Evolutionary conservation across 2,888 invertebrate species (phyloP).

Genomic region (Platynereis dumerilii): DNA sequence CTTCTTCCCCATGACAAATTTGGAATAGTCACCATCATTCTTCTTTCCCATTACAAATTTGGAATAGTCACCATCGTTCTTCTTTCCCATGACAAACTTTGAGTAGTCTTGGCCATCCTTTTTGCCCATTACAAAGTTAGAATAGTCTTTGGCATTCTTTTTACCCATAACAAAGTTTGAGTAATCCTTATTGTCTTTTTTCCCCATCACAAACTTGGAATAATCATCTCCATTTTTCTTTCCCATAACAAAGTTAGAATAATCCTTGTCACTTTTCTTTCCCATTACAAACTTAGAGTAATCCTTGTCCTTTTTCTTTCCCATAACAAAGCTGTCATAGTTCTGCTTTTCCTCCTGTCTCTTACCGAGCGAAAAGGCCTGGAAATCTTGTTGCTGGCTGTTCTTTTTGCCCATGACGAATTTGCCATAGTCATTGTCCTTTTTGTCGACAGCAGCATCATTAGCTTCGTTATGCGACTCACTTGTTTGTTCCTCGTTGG

Average conservation of each 20-base stretch:
- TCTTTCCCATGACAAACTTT: neutral
- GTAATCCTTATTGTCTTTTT: constrained; percentile 2
- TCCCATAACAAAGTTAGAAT: constrained; percentile 1
- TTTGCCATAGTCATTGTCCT: neutral
- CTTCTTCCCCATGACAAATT: too few relatives aligned
- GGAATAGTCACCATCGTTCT: neutral
- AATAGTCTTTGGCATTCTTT: neutral
- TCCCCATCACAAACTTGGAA: constrained; percentile 1
- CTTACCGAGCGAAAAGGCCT: neutral
- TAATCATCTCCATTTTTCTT: neutral
- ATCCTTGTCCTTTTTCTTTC: neutral
- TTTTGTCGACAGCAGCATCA: neutral
- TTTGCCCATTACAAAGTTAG: constrained; percentile 4
- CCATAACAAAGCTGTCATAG: constrained; percentile 3
- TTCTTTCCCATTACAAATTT: neutral
- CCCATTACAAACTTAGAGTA: neutral
- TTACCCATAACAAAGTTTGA: constrained; percentile 2
- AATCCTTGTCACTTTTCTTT: constrained; percentile 1
- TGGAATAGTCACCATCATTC: too few relatives aligned
- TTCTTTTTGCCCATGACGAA: constrained; percentile 1
- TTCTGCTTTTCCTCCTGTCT: neutral
- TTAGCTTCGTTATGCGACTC: neutral
- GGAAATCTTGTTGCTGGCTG: neutral
- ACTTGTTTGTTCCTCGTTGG: neutral
- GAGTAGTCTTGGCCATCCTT: neutral